phyloP scores from a whole-genome alignment of 1,140 invertebrate species.

The Contarinia nasturtii region DNA sequence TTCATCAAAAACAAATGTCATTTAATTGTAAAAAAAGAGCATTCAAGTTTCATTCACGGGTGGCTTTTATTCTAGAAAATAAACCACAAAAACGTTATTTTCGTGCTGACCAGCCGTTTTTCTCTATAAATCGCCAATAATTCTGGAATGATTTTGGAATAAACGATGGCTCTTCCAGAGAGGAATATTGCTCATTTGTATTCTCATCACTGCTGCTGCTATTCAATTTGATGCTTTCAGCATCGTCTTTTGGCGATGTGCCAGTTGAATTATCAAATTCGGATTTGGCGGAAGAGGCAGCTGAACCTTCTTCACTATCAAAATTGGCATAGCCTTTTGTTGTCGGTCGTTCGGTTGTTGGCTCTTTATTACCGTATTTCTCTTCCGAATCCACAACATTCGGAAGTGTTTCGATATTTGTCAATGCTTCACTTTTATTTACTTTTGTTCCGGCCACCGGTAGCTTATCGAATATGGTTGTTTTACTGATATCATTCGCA shows the following conservation, averaged over 20 bases:
- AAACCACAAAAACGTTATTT: neutral
- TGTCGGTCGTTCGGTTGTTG: neutral
- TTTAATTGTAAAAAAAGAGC: too few relatives aligned
- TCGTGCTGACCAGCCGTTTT: too few relatives aligned
- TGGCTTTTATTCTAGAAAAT: neutral
- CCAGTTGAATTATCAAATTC: too few relatives aligned
- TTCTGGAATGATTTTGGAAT: neutral
- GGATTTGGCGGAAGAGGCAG: neutral
- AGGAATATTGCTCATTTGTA: neutral
- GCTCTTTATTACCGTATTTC: neutral
- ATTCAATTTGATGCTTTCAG: neutral
- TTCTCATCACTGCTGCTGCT: neutral
- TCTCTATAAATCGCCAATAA: neutral
- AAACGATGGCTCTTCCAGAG: neutral
- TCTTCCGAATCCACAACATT: neutral
- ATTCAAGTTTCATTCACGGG: too few relatives aligned
- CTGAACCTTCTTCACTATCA: neutral
- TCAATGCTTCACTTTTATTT: neutral
- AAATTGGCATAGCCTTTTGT: neutral
- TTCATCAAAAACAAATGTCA: too few relatives aligned
- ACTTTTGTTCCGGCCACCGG: too few relatives aligned
- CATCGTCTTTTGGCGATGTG: neutral
- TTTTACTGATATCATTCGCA: neutral
- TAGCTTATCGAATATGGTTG: neutral
- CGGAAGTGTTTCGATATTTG: neutral